Evolutionary conservation across 1,140 invertebrate genomes (phyloP).

Genomic region (Antheraea pernyi): DNA sequence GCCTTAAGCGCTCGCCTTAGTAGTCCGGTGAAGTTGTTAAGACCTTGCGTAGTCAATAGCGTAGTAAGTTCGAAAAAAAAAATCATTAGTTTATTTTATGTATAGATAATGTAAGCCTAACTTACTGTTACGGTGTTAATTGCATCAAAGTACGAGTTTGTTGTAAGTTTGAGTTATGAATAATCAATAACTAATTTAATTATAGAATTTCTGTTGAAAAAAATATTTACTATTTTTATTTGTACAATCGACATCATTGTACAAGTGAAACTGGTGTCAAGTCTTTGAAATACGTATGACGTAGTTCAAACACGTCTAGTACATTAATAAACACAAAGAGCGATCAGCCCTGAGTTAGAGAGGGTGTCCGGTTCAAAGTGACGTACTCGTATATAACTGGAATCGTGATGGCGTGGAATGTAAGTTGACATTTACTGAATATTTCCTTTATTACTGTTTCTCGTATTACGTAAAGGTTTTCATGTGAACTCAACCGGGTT

Average conservation of each 20-base stretch:
- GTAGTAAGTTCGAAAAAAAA: no score
- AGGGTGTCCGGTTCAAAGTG: conserved; percentile 6
- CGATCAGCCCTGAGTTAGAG: not conserved
- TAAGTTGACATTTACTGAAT: conserved; percentile 10
- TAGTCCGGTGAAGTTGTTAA: no score
- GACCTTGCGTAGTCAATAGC: no score
- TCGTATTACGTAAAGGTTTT: conserved; percentile 8
- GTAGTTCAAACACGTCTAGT: not conserved
- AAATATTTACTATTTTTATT: not conserved
- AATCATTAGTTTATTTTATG: no score
- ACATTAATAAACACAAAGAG: not conserved
- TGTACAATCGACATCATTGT: not conserved
- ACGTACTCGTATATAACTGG: not conserved
- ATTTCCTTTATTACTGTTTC: conserved; percentile 9
- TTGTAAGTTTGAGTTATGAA: not conserved
- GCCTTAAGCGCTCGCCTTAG: no score
- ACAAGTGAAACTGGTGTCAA: not conserved
- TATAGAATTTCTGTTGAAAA: not conserved
- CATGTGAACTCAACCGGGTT: conserved; percentile 6
- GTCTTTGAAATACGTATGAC: not conserved
- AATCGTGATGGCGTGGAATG: conserved; percentile 4
- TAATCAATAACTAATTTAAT: not conserved
- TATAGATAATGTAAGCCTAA: no score
- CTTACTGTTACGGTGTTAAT: no score
- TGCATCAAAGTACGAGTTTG: no score